Evolutionary conservation across 2,888 invertebrate species (phyloP), one percentile per base, ranked within the genome.

Genomic region (Psylliodes chrysocephalus): DNA sequence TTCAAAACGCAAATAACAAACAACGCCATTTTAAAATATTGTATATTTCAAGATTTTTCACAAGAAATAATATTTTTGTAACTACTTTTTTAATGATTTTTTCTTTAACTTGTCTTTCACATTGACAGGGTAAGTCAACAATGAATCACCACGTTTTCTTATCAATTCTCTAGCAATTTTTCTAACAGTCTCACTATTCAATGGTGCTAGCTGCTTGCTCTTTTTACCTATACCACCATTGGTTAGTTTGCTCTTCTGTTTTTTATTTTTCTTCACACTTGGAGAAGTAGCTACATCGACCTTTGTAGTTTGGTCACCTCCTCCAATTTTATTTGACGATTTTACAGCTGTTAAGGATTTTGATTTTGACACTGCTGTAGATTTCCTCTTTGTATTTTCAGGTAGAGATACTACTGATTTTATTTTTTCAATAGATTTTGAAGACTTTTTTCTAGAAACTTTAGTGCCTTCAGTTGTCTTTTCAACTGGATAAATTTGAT

Each of bases 131-230:
- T 49, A 47, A 19, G 15, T 68, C 30, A 74, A 38, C 14, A 73
- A 60, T 7, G 74, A 69, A 35, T 60, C 59, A 0, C 71, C 73
- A 12, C 59, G 55, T 62, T 67, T 71, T 44, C 68, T 69, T n/a
- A 73, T 70, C 17, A 73, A 49, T 44, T 73, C 73, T 38, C 67
- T 72, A 1, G 73, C 71, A 38, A 73, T 69, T 61, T 67, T 71
- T 28, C 53, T 72, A 0, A 71, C 64, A 44, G 67, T 65, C 10
- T 68, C 65, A 8, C 60, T 19, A 56, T 73, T 66, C 4, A 74
- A 28, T 25, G 47, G 33, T n/a, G 52, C 5, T 10, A 57, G 8
- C 49, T 65, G 69, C 44, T 66, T 69, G 33, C 49, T 53, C 42
- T 52, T 68, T 15, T 64, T 60, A 12, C 10, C 40, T 1, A 17